A percentile compares a stretch with the other conserved stretches of the same genome.
Conservation (phyloP, 2,113 vertebrate species). For the Cairina moschata region DNA sequence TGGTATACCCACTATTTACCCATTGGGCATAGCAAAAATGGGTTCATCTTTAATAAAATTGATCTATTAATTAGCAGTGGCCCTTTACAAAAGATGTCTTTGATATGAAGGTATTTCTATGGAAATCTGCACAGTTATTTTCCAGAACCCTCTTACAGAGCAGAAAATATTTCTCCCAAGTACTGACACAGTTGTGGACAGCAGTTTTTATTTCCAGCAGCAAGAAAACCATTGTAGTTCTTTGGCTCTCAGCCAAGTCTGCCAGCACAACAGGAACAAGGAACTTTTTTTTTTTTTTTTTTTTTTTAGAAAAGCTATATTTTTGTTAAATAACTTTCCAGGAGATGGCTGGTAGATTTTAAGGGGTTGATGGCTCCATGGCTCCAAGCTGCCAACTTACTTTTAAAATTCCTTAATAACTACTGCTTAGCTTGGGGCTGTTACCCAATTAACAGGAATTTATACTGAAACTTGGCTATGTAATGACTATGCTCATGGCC, state of each 20-base stretch:
- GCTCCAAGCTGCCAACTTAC: conserved; percentile 2
- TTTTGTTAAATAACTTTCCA: conserved; percentile 34
- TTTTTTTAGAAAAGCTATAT: not conserved
- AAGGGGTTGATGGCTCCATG: not conserved
- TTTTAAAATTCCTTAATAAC: conserved; percentile 27
- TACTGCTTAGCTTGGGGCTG: conserved; percentile 3
- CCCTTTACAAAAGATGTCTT: not conserved
- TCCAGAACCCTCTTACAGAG: not conserved
- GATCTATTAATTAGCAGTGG: conserved; percentile 1
- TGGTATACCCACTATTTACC: not conserved
- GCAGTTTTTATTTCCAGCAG: conserved; percentile 6
- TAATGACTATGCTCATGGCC: not conserved
- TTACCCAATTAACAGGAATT: conserved; percentile 51
- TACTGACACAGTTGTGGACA: not conserved
- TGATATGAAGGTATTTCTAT: not conserved
- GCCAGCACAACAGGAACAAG: not conserved
- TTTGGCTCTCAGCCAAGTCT: conserved; percentile 5
- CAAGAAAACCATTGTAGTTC: not conserved
- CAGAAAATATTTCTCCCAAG: not conserved
- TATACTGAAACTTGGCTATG: not conserved
- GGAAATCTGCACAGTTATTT: not conserved
- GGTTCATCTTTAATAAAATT: not conserved
- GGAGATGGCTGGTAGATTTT: not conserved
- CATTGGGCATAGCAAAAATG: conserved; percentile 12
- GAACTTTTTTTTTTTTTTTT: not conserved